Evolutionary conservation across 2,888 invertebrate genomes (phyloP).

Genomic region (Aquatica leii): DNA sequence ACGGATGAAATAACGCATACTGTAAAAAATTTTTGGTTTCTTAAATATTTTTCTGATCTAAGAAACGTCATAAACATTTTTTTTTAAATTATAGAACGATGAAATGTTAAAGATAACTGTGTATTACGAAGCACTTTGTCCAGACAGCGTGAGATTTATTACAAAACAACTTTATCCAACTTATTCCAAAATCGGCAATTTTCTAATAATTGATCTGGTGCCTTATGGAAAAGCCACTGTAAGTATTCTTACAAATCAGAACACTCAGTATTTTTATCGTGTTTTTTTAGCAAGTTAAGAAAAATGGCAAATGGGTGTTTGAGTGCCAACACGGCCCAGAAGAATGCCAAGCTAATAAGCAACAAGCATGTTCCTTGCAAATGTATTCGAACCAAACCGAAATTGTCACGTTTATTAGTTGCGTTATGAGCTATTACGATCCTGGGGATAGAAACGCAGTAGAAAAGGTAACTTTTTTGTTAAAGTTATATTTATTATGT

Average conservation of each 20-base stretch:
- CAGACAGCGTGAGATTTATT: constrained; percentile 62
- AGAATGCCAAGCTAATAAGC: constrained; percentile 63
- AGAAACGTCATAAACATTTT: too few species aligned
- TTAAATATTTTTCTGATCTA: too few species aligned
- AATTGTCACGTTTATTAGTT: constrained; percentile 55
- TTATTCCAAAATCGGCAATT: constrained; percentile 27
- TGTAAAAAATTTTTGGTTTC: too few species aligned
- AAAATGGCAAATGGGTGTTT: constrained; percentile 52
- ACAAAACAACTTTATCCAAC: constrained; percentile 57
- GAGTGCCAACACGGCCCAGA: constrained; percentile 61
- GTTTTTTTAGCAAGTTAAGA: constrained; percentile 20
- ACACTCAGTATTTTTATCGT: too few species aligned
- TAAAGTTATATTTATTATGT: too few species aligned
- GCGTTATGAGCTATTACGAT: constrained; percentile 55
- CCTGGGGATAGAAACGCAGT: constrained; percentile 39
- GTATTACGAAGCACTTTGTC: constrained; percentile 65
- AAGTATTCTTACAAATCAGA: constrained; percentile 41
- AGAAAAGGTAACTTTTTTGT: constrained; percentile 41
- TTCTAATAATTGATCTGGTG: constrained; percentile 52
- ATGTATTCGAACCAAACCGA: constrained; percentile 46
- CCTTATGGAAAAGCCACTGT: constrained; percentile 65
- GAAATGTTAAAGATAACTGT: constrained; percentile 59
- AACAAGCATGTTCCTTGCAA: constrained; percentile 62
- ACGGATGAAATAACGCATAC: too few species aligned
- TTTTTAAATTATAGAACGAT: too few species aligned